phyloP scores from a whole-genome alignment of 2,888 invertebrate genomes.

The Nemapogon koenigi region DNA sequence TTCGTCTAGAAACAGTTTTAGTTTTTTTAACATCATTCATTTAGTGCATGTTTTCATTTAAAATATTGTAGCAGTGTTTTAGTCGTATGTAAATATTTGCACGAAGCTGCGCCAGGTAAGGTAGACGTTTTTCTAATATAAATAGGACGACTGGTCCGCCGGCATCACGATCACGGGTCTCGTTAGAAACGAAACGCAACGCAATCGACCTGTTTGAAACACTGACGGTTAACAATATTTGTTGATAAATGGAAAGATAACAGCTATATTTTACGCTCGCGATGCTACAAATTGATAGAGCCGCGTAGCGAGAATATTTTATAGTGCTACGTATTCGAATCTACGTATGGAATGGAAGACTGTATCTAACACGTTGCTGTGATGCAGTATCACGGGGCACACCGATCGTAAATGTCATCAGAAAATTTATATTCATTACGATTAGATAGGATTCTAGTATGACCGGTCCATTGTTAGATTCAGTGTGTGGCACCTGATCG shows the following conservation, averaged over 20 bases:
- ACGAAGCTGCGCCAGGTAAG: too few relatives aligned
- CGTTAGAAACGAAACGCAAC: constrained; percentile 6
- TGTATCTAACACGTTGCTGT: constrained; percentile 45
- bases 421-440: constrained; percentile 65
- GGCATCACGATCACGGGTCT: constrained; percentile 26
- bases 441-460: constrained; percentile 59
- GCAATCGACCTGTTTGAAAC: constrained; percentile 17
- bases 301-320: constrained; percentile 28
- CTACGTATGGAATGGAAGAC: constrained; percentile 45
- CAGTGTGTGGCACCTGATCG: constrained; percentile 43
- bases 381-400: constrained; percentile 53
- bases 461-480: constrained; percentile 45
- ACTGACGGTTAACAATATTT: constrained; percentile 25
- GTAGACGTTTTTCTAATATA: too few relatives aligned
- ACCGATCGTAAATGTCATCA: constrained; percentile 62
- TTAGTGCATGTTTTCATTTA: too few relatives aligned
- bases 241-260: constrained; percentile 41
- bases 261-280: constrained; percentile 32
- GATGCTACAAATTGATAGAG: constrained; percentile 46
- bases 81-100: too few relatives aligned
- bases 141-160: too few relatives aligned
- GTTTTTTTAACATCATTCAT: too few relatives aligned
- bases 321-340: constrained; percentile 31
- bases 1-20: too few relatives aligned
- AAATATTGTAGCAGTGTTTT: too few relatives aligned